phyloP scores from a whole-genome alignment of 2,797 vertebrate genomes.

The Hypotaenidia okinawae region DNA sequence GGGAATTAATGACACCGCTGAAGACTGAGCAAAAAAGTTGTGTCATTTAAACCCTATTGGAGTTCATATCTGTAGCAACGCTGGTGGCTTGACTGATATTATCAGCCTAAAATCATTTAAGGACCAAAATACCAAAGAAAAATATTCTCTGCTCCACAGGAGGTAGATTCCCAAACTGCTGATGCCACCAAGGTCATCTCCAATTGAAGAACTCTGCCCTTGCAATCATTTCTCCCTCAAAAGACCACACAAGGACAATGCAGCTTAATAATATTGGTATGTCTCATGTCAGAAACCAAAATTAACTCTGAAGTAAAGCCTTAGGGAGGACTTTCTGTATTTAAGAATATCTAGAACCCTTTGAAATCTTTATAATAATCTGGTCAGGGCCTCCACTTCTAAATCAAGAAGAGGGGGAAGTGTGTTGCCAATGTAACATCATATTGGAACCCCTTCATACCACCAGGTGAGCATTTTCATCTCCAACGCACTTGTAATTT shows the following conservation, averaged over 20 bases:
- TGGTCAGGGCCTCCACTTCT: background rate
- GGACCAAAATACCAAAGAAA: background rate
- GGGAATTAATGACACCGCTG: background rate
- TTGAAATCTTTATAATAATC: background rate
- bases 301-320: background rate
- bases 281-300: background rate
- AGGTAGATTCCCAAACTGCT: background rate
- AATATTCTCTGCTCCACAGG: background rate
- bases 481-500: background rate
- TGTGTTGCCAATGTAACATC: background rate
- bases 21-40: background rate
- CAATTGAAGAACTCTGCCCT: background rate
- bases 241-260: background rate
- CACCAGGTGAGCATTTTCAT: background rate
- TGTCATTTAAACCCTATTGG: background rate
- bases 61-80: background rate
- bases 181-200: background rate
- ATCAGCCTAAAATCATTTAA: background rate
- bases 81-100: background rate
- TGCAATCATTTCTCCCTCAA: background rate
- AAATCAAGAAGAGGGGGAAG: background rate
- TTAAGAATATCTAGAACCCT: background rate
- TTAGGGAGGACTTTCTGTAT: background rate
- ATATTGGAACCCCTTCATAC: background rate
- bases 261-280: background rate